Conservation (phyloP, 2,888 invertebrate species). For the Cheilosia impressa region DNA sequence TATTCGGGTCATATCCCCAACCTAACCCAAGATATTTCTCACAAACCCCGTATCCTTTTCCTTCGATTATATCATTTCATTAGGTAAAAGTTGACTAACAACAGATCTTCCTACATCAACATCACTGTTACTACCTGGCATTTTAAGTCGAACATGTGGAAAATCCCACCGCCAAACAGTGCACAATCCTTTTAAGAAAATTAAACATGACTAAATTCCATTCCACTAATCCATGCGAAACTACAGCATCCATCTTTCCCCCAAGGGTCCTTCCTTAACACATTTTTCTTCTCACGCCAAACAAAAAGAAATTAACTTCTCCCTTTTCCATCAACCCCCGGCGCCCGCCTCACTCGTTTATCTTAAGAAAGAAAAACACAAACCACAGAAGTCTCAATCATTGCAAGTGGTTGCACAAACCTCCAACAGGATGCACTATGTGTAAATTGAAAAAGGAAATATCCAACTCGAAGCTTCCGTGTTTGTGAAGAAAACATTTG, state of each 20-base stretch:
- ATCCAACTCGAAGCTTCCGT: neutral
- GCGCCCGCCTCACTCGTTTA: neutral
- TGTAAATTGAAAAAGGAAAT: slow-evolving; percentile 25
- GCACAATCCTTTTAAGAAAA: slow-evolving; percentile 46
- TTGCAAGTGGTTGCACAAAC: slow-evolving; percentile 43
- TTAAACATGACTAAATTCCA: slow-evolving; percentile 23
- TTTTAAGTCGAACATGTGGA: neutral
- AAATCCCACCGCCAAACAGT: neutral
- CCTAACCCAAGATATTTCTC: too few species aligned
- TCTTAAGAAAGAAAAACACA: neutral
- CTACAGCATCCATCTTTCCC: slow-evolving; percentile 10
- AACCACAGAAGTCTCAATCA: slow-evolving; percentile 49
- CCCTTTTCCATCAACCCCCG: neutral
- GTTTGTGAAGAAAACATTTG: slow-evolving; percentile 1
- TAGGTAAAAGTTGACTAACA: too few species aligned
- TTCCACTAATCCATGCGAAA: slow-evolving; percentile 22
- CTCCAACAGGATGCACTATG: slow-evolving; percentile 16
- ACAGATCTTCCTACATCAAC: neutral
- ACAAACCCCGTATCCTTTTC: too few species aligned
- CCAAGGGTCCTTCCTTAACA: neutral
- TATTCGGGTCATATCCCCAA: too few species aligned
- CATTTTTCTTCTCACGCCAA: neutral
- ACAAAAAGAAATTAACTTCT: slow-evolving; percentile 7
- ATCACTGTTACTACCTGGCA: neutral
- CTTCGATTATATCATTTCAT: too few species aligned